Evolutionary conservation across 2,888 invertebrate species (phyloP), one percentile per base, ranked within the genome.

Genomic region (Piscicola geometra): DNA sequence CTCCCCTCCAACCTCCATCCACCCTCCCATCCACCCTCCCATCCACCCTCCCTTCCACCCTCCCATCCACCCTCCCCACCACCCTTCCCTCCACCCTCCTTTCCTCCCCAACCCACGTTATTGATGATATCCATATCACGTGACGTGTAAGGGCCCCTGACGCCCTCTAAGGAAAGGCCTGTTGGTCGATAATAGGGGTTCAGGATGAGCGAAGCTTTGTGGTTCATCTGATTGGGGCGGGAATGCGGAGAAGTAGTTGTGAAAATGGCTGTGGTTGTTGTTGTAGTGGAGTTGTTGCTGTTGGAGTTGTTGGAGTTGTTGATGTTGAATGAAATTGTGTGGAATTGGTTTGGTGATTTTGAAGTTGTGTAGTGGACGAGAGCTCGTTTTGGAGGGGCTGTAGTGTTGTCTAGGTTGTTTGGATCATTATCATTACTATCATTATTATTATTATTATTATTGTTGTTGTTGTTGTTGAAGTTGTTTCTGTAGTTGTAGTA

Each of bases 391-490:
- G 60, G 21, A 25, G 60, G 21, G 5, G 60, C 12, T 56, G 28
- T 33, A n/a, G 67, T 67, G 3, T n/a, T n/a, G 3, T 28, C 30
- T 12, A 35, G 33, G 21, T 3, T 64, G 64, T 64, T 64, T 5
- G 3, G 5, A n/a, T 30, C 21, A n/a, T 30, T 64, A n/a, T 30
- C 21, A n/a, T 64, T 64, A n/a, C 30, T 64, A n/a, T 21, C 21
- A 64, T 64, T 64, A n/a, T 64, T 64, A n/a, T 64, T 21, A n/a
- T 64, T 9, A 35, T 35, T 32, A 30, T 32, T 30, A 32, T 56
- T 56, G 60, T 67, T 67, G 67, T 67, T 33, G 67, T 18, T 67
- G 3, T 67, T 67, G 67, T 67, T 67, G n/a, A n/a, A 21, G 21
- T 28, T 9, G n/a, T 5, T 5, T 12, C 30, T 64, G 64, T 64